Conservation (phyloP, 2,888 invertebrate species). For the Malthinus flaveolus region DNA sequence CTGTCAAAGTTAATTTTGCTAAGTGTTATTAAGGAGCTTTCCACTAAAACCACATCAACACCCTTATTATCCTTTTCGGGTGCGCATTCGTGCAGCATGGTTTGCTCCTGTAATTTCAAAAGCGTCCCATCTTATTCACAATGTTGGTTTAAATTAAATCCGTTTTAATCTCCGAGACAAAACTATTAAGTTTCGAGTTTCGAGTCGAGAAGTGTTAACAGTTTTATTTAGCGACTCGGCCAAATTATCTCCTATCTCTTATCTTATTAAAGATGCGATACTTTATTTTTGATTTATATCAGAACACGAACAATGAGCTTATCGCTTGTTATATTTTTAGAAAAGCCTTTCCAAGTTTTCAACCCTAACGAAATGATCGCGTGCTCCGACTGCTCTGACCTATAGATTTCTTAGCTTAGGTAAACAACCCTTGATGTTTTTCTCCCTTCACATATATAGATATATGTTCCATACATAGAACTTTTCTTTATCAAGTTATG, state of each 20-base stretch:
- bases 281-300: conserved; percentile 7
- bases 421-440: conserved; percentile 16
- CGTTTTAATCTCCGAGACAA: no score
- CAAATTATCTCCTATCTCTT: neutral
- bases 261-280: neutral
- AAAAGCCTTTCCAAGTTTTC: conserved; percentile 6
- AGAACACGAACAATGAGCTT: conserved; percentile 9
- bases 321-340: conserved; percentile 13
- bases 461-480: neutral
- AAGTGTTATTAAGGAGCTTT: conserved; percentile 6
- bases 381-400: conserved; percentile 11
- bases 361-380: conserved; percentile 9
- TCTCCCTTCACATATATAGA: neutral
- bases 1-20: conserved; percentile 7
- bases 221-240: neutral
- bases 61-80: no score
- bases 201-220: neutral
- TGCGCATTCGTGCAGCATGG: neutral
- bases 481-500: no score
- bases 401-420: conserved; percentile 11
- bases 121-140: no score
- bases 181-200: no score
- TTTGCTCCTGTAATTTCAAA: neutral
- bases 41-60: neutral
- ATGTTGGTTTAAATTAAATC: no score